Percentiles rank a stretch among this genome's conserved stretches.
Conservation (phyloP, 2,888 invertebrate genomes). For the Macrosoma leucophasiata region DNA sequence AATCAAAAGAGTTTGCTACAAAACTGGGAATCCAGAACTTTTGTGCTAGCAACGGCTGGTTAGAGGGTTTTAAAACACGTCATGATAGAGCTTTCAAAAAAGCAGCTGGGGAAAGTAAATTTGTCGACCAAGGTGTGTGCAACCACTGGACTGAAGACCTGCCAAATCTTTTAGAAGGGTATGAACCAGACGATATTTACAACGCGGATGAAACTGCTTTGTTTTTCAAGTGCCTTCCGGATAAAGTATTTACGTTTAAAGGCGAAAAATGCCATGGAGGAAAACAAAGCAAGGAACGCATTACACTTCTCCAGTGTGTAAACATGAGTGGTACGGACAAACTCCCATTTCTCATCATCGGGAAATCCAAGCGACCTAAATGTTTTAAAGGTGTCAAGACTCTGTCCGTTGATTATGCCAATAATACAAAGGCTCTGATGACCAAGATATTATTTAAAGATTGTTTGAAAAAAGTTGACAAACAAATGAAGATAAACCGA, state of each 20-base stretch:
- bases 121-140: constrained; percentile 17
- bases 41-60: constrained; percentile 27
- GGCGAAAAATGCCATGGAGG: constrained; percentile 25
- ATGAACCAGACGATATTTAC: constrained; percentile 15
- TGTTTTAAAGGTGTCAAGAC: constrained; percentile 21
- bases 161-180: constrained; percentile 9
- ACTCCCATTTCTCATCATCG: constrained; percentile 25
- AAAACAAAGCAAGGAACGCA: constrained; percentile 23
- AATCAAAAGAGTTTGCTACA: constrained; percentile 16
- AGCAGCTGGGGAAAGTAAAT: constrained; percentile 26
- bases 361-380: constrained; percentile 22
- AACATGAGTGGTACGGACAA: constrained; percentile 24
- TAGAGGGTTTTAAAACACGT: constrained; percentile 26
- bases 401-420: constrained; percentile 15
- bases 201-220: constrained; percentile 18
- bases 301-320: constrained; percentile 24
- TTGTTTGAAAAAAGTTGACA: constrained; percentile 26
- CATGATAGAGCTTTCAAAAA: constrained; percentile 25
- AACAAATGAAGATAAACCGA: constrained; percentile 23
- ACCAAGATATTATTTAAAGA: constrained; percentile 22
- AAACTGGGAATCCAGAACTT: constrained; percentile 13
- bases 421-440: constrained; percentile 22
- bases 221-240: constrained; percentile 24
- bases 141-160: constrained; percentile 16
- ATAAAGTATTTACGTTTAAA: constrained; percentile 25